Percentiles rank a stretch among this genome's conserved stretches.
These are phyloP conservation scores for Heteromyza rotundicornis DNA, from an alignment of 2,888 invertebrate genomes.

Conservation along the genomic window DNA sequence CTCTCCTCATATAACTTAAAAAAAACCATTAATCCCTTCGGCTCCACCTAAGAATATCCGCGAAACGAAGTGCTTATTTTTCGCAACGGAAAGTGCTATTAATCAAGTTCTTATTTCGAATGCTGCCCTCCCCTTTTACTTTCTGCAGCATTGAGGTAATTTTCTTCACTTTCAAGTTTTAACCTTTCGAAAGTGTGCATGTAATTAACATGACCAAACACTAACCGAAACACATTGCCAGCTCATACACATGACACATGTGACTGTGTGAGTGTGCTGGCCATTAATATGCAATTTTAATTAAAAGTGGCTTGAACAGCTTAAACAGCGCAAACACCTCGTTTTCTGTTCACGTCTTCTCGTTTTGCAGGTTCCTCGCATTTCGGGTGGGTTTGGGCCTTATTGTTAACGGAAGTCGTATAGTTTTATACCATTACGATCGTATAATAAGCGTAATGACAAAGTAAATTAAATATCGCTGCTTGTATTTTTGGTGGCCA, in stretches of 20 bases:
- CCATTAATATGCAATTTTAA: conserved; percentile 54
- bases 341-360: too few species aligned
- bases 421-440: conserved; percentile 28
- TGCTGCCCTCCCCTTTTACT: conserved; percentile 8
- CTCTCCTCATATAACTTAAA: too few species aligned
- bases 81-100: conserved; percentile 50
- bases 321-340: too few species aligned
- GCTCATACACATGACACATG: neutral
- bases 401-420: conserved; percentile 26
- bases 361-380: neutral
- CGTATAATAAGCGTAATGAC: neutral
- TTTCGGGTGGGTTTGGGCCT: conserved; percentile 10
- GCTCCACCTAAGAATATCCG: too few species aligned
- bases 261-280: conserved; percentile 11
- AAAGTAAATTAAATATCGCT: neutral
- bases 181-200: conserved; percentile 41
- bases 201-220: conserved; percentile 5
- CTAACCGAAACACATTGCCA: neutral
- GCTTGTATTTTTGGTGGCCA: neutral
- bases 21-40: too few species aligned
- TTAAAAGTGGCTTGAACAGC: conserved; percentile 39
- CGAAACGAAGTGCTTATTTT: too few species aligned
- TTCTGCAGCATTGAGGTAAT: neutral
- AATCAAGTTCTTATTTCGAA: conserved; percentile 47
- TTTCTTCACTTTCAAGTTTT: conserved; percentile 21